These are phyloP conservation scores for Eunapius fragilis DNA, from an alignment of 37 sponge, comb jelly and placozoan genomes.

Conservation along the genomic window DNA sequence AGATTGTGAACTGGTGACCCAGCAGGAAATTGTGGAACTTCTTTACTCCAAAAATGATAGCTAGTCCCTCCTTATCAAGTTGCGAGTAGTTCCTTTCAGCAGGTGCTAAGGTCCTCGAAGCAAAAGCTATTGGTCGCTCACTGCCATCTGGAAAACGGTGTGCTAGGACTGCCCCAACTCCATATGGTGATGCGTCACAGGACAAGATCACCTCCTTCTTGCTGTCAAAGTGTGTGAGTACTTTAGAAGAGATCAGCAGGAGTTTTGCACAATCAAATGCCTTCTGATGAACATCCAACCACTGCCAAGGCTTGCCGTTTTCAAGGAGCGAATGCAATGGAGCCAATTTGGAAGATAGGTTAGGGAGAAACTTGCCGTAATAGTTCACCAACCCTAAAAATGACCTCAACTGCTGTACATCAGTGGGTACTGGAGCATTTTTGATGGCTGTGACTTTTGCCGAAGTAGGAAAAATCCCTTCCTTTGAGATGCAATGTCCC, in stretches of 20 bases:
- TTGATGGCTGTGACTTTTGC: slow-evolving; percentile 27
- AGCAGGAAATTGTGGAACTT: slow-evolving; percentile 12
- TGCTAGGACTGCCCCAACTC: slow-evolving; percentile 13
- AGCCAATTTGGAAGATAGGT: slow-evolving; percentile 18
- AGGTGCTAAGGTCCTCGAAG: slow-evolving; percentile 4
- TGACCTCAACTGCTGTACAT: no score
- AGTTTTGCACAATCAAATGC: slow-evolving; percentile 17
- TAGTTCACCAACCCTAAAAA: slow-evolving; percentile 39
- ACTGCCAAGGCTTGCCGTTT: background rate
- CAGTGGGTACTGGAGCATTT: no score
- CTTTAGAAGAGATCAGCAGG: slow-evolving; percentile 21
- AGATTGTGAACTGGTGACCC: slow-evolving; percentile 11
- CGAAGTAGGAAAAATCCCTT: slow-evolving; percentile 16
- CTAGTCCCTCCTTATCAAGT: slow-evolving; percentile 28
- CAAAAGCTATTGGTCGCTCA: slow-evolving; percentile 29
- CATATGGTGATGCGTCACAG: slow-evolving; percentile 35
- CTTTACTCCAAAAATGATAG: slow-evolving; percentile 21
- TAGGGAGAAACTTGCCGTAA: slow-evolving; percentile 22
- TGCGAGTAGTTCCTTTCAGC: slow-evolving; percentile 29
- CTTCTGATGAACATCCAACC: slow-evolving; percentile 10
- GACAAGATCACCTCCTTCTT: slow-evolving; percentile 1
- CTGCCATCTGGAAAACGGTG: slow-evolving; percentile 20
- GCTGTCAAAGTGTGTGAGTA: slow-evolving; percentile 17
- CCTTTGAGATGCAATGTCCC: slow-evolving; percentile 9
- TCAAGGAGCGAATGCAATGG: slow-evolving; percentile 11